Percentiles rank a stretch among this genome's conserved stretches.
Evolutionary conservation across 2,113 vertebrate genomes (phyloP).

Genomic region (Indicator maculatus): DNA sequence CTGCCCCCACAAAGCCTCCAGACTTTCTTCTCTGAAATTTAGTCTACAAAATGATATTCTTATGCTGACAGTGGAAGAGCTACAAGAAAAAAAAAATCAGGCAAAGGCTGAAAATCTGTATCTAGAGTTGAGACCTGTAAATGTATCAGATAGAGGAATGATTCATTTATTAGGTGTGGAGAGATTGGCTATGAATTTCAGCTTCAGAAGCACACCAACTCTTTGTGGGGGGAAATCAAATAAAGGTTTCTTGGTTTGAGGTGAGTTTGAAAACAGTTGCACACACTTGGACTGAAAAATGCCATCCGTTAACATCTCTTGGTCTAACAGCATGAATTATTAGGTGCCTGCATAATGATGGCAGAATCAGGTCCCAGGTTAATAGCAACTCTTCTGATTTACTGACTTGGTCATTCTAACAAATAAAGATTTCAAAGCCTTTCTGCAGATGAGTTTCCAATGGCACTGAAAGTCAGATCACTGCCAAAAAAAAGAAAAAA

Average conservation of each 20-base stretch:
- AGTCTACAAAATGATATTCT: background rate
- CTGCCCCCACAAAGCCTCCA: background rate
- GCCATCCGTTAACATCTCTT: background rate
- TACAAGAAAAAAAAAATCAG: background rate
- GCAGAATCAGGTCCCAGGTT: slow-evolving; percentile 5
- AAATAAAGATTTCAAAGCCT: background rate
- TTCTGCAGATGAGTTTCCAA: background rate
- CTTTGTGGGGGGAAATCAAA: background rate
- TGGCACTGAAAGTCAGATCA: background rate
- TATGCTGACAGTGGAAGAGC: background rate
- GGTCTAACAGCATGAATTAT: slow-evolving; percentile 16
- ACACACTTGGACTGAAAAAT: background rate
- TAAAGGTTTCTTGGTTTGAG: background rate
- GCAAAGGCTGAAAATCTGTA: background rate
- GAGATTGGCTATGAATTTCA: background rate
- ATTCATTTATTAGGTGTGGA: background rate
- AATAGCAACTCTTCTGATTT: slow-evolving; percentile 6
- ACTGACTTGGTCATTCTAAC: background rate
- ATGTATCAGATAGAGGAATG: background rate
- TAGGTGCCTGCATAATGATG: slow-evolving; percentile 28
- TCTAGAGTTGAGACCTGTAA: background rate
- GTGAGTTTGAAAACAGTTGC: background rate
- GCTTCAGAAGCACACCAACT: background rate
- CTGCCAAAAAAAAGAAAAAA: background rate
- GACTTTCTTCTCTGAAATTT: background rate